Evolutionary conservation across 2,113 vertebrate genomes (phyloP).

Genomic region (Periophthalmus modestus): DNA sequence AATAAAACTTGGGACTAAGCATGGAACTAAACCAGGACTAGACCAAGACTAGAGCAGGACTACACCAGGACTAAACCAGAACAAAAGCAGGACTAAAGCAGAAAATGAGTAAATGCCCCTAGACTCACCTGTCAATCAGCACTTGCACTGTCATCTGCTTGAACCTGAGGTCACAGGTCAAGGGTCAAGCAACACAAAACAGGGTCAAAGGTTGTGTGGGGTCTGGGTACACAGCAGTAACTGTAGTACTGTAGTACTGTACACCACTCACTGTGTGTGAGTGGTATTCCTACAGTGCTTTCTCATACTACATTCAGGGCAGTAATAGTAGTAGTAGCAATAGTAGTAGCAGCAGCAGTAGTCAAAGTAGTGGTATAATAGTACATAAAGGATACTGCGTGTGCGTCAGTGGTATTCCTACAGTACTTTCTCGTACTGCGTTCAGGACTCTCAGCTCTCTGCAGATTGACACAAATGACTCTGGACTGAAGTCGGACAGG

Average conservation of each 20-base stretch:
- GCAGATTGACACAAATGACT: constrained; percentile 58
- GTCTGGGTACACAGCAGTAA: not conserved
- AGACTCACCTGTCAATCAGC: constrained; percentile 77
- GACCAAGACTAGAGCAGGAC: too few species aligned
- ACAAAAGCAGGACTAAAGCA: not conserved
- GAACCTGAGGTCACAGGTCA: constrained; percentile 79
- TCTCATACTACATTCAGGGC: constrained; percentile 56
- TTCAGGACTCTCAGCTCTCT: constrained; percentile 67
- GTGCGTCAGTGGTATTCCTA: constrained; percentile 66
- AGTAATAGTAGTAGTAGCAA: not conserved
- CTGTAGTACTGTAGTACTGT: not conserved
- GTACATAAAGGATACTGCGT: constrained; percentile 65
- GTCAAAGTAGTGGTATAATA: not conserved
- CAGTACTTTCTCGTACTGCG: constrained; percentile 47
- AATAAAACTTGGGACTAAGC: too few species aligned
- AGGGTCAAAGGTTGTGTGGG: not conserved
- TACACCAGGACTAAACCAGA: not conserved
- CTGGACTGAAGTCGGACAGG: constrained; percentile 58
- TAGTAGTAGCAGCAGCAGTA: not conserved
- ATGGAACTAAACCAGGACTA: too few species aligned
- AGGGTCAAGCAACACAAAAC: constrained; percentile 3
- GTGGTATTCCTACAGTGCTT: constrained; percentile 54
- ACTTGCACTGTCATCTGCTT: constrained; percentile 92
- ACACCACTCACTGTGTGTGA: constrained; percentile 65
- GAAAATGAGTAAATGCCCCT: not conserved